Conservation (phyloP, 2,888 invertebrate species). For the Xestia rhomboidea region DNA sequence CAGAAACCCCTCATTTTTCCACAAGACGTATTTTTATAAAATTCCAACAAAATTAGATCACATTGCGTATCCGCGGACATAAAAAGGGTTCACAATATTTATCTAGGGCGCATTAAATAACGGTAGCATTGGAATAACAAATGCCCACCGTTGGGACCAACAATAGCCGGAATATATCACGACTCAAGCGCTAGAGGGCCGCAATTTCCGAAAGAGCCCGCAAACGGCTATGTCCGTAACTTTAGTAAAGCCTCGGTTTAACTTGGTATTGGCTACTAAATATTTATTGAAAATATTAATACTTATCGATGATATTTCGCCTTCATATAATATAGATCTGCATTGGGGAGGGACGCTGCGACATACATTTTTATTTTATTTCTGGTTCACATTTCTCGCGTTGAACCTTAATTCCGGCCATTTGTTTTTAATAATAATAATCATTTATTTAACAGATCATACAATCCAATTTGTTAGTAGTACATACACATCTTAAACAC, state of each 20-base stretch:
- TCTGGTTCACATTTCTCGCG: not conserved
- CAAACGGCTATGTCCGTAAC: conserved; percentile 64
- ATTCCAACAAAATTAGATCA: conserved; percentile 75
- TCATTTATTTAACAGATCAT: too few species aligned
- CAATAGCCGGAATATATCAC: conserved; percentile 80
- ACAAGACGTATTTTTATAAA: conserved; percentile 70
- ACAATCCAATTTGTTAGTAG: too few species aligned
- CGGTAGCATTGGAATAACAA: conserved; percentile 81
- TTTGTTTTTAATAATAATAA: too few species aligned
- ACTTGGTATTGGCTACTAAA: conserved; percentile 67
- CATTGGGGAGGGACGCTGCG: conserved; percentile 23
- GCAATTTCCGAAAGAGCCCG: conserved; percentile 74
- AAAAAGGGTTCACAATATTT: conserved; percentile 82
- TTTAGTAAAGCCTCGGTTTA: conserved; percentile 65
- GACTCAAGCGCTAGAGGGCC: conserved; percentile 70
- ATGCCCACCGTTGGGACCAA: conserved; percentile 77
- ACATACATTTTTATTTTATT: conserved; percentile 16
- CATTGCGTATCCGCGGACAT: conserved; percentile 71
- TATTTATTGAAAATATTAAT: conserved; percentile 69
- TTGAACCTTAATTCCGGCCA: not conserved
- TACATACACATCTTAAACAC: too few species aligned
- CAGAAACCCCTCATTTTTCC: conserved; percentile 60
- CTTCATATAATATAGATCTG: conserved; percentile 51
- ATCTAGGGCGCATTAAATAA: conserved; percentile 82
- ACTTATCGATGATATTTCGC: conserved; percentile 61